Percentiles rank a stretch among this genome's conserved stretches.
phyloP scores from a whole-genome alignment of 2,888 invertebrate genomes.

The Temnothorax ravouxi region DNA sequence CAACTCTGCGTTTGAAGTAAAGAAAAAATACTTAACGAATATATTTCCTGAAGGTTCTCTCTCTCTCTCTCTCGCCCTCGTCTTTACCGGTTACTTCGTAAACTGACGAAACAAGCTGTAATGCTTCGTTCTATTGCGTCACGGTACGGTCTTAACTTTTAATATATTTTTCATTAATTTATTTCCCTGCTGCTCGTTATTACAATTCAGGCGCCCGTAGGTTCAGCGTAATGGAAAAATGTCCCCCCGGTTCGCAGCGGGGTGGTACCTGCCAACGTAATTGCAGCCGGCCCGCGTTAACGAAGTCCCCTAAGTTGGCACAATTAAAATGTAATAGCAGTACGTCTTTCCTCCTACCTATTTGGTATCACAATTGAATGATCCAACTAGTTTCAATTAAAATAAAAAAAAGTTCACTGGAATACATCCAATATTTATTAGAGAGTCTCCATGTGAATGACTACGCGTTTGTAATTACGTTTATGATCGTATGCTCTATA shows the following conservation, averaged over 20 bases:
- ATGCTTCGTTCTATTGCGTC: slow-evolving; percentile 47
- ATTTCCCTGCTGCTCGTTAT: slow-evolving; percentile 59
- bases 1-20: slow-evolving; percentile 37
- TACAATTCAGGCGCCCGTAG: slow-evolving; percentile 49
- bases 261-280: slow-evolving; percentile 58
- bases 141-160: slow-evolving; percentile 52
- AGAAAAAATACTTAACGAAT: slow-evolving; percentile 56
- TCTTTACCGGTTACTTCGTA: slow-evolving; percentile 49
- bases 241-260: slow-evolving; percentile 47
- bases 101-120: slow-evolving; percentile 54
- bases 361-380: slow-evolving; percentile 15
- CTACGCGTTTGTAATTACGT: neutral
- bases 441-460: too few species aligned
- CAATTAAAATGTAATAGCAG: slow-evolving; percentile 67
- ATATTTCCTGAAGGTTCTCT: slow-evolving; percentile 36
- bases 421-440: neutral
- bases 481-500: neutral
- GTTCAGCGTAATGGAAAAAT: slow-evolving; percentile 63
- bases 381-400: slow-evolving; percentile 33
- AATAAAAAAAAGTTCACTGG: neutral
- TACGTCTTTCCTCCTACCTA: slow-evolving; percentile 31
- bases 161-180: slow-evolving; percentile 64
- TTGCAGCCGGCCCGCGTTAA: slow-evolving; percentile 67
- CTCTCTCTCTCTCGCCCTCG: slow-evolving; percentile 10
- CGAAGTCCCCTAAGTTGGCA: slow-evolving; percentile 63